Percentiles rank a stretch among this genome's conserved stretches.
Conservation (phyloP, 2,797 vertebrate genomes). For the Premnoplex brunnescens region DNA sequence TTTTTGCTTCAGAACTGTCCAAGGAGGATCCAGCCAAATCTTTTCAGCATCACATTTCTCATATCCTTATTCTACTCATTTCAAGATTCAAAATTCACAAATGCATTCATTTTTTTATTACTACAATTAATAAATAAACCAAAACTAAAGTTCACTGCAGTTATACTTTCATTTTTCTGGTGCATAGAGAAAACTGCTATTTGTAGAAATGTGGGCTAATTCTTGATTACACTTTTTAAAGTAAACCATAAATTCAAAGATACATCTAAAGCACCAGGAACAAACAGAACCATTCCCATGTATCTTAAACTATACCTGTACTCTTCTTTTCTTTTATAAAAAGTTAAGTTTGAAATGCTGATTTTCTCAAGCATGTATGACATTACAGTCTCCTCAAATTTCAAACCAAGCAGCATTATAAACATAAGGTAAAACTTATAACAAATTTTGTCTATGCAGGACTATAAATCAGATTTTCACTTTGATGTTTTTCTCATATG, state of each 20-base stretch:
- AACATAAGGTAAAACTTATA: background rate
- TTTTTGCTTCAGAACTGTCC: background rate
- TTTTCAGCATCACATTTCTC: background rate
- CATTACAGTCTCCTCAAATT: background rate
- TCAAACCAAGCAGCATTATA: background rate
- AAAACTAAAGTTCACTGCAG: background rate
- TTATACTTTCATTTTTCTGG: background rate
- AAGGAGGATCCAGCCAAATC: background rate
- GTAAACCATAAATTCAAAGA: background rate
- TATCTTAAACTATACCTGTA: background rate
- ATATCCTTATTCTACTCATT: background rate
- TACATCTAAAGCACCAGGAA: background rate
- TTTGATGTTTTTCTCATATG: background rate
- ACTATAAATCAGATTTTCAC: background rate
- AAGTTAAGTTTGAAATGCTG: background rate
- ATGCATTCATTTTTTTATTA: background rate
- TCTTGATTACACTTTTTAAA: background rate
- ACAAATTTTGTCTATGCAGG: background rate
- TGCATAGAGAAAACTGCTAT: background rate
- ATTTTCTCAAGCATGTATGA: background rate
- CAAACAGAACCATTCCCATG: background rate
- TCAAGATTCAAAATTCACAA: background rate
- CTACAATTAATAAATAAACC: background rate
- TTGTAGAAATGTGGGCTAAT: background rate
- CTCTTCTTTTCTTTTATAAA: background rate